Percentiles rank a stretch among this genome's conserved stretches.
Evolutionary conservation across 2,797 vertebrate species (phyloP).

Genomic region (Silurus aristotelis): DNA sequence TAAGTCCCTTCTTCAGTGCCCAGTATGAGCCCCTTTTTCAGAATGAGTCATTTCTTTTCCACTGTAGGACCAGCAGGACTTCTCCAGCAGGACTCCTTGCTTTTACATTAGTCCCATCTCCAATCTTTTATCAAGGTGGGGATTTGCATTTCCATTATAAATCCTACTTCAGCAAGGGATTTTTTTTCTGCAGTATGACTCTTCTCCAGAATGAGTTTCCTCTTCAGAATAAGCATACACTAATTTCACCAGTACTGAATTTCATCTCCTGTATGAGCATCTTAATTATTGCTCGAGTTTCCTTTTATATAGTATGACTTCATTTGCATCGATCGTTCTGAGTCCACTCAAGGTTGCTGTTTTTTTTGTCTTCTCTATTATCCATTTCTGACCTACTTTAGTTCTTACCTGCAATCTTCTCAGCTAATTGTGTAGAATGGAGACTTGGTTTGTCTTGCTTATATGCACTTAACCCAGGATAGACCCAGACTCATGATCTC

Average conservation of each 20-base stretch:
- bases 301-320: background rate
- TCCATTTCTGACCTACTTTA: background rate
- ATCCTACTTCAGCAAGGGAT: background rate
- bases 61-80: background rate
- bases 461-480: background rate
- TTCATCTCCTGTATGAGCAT: background rate
- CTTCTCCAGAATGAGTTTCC: background rate
- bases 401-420: background rate
- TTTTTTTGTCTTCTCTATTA: background rate
- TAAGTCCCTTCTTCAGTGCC: background rate
- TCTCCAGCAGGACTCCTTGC: background rate
- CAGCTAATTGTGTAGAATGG: background rate
- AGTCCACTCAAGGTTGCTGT: background rate
- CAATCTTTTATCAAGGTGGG: background rate
- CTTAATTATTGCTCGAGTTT: background rate
- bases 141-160: background rate
- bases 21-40: background rate
- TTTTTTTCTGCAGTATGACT: no score
- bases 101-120: background rate
- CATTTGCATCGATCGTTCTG: background rate
- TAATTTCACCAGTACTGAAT: conserved; percentile 71
- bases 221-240: background rate
- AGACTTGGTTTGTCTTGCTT: background rate
- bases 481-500: background rate
- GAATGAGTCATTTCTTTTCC: background rate